These are phyloP conservation scores for Hydriomena furcata DNA, from an alignment of 2,888 invertebrate genomes.

Conservation along the genomic window DNA sequence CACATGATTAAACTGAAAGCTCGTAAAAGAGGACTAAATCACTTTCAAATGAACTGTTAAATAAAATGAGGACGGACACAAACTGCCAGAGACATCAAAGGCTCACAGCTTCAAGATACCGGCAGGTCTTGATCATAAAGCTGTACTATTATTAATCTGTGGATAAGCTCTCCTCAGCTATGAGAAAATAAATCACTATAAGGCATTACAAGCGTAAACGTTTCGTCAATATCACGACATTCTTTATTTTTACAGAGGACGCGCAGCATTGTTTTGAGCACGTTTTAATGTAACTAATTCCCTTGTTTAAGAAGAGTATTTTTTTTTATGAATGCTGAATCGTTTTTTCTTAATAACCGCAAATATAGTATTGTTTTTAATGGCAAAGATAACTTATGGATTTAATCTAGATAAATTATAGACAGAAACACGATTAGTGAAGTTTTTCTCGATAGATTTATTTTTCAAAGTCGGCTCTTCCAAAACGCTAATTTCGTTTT, in stretches of 20 bases:
- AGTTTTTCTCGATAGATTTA: no score
- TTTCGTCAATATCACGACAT: constrained; percentile 40
- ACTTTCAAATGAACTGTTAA: constrained; percentile 24
- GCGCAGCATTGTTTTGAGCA: constrained; percentile 5
- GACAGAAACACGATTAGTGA: no score
- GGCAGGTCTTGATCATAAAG: constrained; percentile 40
- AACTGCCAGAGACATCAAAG: constrained; percentile 45
- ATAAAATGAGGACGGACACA: constrained; percentile 33
- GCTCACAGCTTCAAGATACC: constrained; percentile 38
- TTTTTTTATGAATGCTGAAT: no score
- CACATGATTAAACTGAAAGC: not conserved
- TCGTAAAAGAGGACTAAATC: constrained; percentile 29
- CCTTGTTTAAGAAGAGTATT: constrained; percentile 1
- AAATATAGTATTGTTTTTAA: no score
- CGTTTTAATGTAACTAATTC: not conserved
- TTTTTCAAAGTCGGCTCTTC: no score
- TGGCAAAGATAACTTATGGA: no score
- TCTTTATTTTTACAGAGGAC: constrained; percentile 33
- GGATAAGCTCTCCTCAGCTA: constrained; percentile 22
- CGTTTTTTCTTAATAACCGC: no score
- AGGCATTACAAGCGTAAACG: constrained; percentile 38
- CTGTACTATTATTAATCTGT: constrained; percentile 14
- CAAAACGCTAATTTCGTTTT: no score
- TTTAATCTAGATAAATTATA: no score
- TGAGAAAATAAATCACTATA: constrained; percentile 43